These are phyloP conservation scores for Cetoscarus ocellatus DNA, from an alignment of 2,797 vertebrate genomes.

Conservation along the genomic window DNA sequence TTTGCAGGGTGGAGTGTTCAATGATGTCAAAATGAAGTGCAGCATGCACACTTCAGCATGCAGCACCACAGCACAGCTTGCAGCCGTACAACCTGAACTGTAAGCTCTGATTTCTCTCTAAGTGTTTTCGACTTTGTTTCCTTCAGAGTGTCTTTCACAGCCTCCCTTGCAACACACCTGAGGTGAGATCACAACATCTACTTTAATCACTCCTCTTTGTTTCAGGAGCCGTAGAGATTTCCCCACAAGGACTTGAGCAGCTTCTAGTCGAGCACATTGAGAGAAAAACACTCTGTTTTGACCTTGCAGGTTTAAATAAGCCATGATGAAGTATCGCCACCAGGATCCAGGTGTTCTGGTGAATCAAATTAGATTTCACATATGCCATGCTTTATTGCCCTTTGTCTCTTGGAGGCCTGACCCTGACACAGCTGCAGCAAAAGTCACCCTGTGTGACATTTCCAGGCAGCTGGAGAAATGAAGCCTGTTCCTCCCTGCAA, in stretches of 20 bases:
- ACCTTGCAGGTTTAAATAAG: constrained; percentile 14
- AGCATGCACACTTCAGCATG: too few relatives aligned
- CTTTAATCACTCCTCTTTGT: constrained; percentile 15
- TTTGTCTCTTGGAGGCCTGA: constrained; percentile 45
- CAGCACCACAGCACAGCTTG: too few relatives aligned
- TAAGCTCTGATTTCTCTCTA: background rate
- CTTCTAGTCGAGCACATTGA: background rate
- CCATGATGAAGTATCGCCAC: constrained; percentile 10
- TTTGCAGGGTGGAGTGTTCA: too few relatives aligned
- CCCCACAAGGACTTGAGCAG: constrained; percentile 1
- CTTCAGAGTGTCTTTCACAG: background rate
- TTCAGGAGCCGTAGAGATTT: background rate
- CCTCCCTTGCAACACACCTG: background rate
- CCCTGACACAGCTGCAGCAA: constrained; percentile 9
- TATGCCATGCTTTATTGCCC: constrained; percentile 31
- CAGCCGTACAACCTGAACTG: background rate
- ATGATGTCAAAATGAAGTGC: too few relatives aligned
- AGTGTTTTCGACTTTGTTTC: constrained; percentile 1
- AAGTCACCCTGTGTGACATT: constrained; percentile 30
- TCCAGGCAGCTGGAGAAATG: constrained; percentile 25
- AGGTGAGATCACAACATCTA: constrained; percentile 13
- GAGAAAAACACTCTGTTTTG: background rate
- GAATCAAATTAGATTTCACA: constrained; percentile 37
- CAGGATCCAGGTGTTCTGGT: constrained; percentile 32
- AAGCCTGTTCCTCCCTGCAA: constrained; percentile 33